Evolutionary conservation across 2,113 vertebrate species (phyloP).

Genomic region (Parotia lawesii): DNA sequence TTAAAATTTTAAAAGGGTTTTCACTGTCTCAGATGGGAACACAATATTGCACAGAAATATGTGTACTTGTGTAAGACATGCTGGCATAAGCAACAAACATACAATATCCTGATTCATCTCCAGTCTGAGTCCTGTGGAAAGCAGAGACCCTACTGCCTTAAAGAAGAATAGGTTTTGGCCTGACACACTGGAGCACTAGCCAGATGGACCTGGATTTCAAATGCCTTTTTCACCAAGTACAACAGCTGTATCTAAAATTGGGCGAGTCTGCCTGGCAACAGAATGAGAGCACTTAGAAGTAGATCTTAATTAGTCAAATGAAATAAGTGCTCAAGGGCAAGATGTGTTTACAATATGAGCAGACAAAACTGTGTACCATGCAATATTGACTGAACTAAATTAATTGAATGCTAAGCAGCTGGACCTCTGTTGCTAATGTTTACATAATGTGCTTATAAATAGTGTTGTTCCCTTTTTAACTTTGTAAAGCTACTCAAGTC

Average conservation of each 20-base stretch:
- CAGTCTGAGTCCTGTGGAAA: neutral
- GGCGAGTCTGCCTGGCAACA: neutral
- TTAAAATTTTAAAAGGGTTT: neutral
- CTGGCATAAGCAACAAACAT: neutral
- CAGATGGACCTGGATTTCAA: constrained; percentile 13
- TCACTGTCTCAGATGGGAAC: neutral
- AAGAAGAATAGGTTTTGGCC: neutral
- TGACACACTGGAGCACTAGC: neutral
- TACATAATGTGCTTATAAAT: constrained; percentile 44
- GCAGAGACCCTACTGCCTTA: neutral
- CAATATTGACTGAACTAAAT: constrained; percentile 58
- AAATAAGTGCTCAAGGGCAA: constrained; percentile 48
- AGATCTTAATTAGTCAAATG: constrained; percentile 51
- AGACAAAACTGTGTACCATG: constrained; percentile 46
- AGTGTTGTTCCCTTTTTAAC: constrained; percentile 15
- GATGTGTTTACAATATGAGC: neutral
- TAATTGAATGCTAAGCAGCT: constrained; percentile 45
- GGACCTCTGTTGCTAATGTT: constrained; percentile 38
- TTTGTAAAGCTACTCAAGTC: neutral
- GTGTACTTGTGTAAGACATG: neutral
- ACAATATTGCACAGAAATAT: neutral
- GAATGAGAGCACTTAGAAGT: constrained; percentile 17
- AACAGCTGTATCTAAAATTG: constrained; percentile 17
- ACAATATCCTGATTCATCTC: neutral
- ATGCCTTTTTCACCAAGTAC: neutral